Conservation (phyloP, 2,797 vertebrate genomes). For the Brachyrhaphis roseni region DNA sequence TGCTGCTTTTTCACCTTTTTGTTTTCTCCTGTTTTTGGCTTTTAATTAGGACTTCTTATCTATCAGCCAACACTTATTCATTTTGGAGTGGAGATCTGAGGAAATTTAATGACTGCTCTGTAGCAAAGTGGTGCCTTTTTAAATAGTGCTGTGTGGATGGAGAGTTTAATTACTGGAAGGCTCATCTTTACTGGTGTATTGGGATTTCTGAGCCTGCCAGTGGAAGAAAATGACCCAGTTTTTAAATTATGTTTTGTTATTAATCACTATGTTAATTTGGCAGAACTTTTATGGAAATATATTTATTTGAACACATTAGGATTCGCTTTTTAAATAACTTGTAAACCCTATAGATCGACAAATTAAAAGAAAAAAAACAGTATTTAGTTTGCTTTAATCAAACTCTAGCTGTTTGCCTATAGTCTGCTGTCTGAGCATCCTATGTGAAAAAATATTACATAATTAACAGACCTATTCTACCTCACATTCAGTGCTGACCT, state of each 20-base stretch:
- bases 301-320: background rate
- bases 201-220: background rate
- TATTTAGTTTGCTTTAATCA: no score
- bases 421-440: no score
- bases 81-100: background rate
- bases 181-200: background rate
- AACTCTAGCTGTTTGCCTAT: no score
- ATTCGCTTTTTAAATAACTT: background rate
- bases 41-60: conserved; percentile 5
- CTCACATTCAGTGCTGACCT: no score
- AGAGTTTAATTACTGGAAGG: background rate
- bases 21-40: background rate
- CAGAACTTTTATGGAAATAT: background rate
- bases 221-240: background rate
- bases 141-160: conserved; percentile 5
- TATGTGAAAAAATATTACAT: no score
- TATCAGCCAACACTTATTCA: background rate
- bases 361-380: no score
- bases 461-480: no score
- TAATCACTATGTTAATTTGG: background rate
- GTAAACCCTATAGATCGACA: background rate
- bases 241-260: background rate
- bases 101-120: background rate
- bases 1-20: background rate
- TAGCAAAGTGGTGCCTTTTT: background rate